Evolutionary conservation across 2,113 vertebrate species (phyloP).

Genomic region (Scophthalmus maximus): DNA sequence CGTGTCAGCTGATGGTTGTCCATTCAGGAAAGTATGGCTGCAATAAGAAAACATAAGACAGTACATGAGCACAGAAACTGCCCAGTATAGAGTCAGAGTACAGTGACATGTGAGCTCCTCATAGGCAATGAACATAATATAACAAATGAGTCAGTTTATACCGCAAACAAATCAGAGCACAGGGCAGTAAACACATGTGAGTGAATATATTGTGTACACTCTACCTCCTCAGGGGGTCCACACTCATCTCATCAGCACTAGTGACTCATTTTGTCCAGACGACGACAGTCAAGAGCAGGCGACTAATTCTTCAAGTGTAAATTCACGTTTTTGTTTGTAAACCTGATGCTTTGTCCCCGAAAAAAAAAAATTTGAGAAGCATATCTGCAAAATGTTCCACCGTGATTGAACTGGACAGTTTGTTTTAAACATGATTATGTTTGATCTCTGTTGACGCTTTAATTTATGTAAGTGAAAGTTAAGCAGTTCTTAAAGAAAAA

Average conservation of each 20-base stretch:
- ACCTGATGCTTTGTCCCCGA: background rate
- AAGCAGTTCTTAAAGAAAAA: no score
- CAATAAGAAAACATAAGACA: background rate
- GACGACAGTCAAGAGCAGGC: slow-evolving; percentile 15
- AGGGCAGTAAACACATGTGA: slow-evolving; percentile 4
- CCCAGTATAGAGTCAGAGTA: background rate
- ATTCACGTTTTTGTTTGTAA: slow-evolving; percentile 46
- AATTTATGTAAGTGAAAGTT: background rate
- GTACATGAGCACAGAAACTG: background rate
- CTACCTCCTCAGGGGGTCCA: background rate
- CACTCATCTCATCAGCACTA: slow-evolving; percentile 8
- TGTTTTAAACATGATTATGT: background rate
- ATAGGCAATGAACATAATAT: no score
- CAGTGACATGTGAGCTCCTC: background rate
- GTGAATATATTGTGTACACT: slow-evolving; percentile 2
- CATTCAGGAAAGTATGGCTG: no score
- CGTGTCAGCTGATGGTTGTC: no score
- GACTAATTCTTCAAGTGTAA: slow-evolving; percentile 41
- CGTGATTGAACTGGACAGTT: background rate
- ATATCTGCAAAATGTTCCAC: background rate
- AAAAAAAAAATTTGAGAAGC: background rate
- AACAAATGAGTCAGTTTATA: slow-evolving; percentile 1
- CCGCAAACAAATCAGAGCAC: background rate
- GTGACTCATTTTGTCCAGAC: slow-evolving; percentile 46
- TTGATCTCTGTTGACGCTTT: background rate